Conservation (phyloP, 1,140 invertebrate genomes). For the Conus betulinus region DNA sequence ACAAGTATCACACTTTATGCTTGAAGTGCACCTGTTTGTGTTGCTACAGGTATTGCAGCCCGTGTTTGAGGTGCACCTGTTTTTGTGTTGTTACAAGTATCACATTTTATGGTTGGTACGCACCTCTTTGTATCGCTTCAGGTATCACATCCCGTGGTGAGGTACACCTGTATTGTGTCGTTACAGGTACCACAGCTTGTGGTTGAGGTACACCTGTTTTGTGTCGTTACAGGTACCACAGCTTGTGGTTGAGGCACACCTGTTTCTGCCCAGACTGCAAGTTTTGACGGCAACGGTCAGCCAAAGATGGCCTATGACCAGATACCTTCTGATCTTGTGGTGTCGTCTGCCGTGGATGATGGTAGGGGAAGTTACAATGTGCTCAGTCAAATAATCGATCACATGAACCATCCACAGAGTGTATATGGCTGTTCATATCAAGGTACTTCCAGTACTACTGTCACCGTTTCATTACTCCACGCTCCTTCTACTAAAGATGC, state of each 20-base stretch:
- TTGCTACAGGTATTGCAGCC: no score
- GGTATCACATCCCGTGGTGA: background rate
- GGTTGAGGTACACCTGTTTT: conserved; percentile 4
- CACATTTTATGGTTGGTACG: background rate
- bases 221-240: conserved; percentile 7
- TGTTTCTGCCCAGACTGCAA: conserved; percentile 20
- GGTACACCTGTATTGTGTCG: background rate
- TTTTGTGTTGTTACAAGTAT: background rate
- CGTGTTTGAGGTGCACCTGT: no score
- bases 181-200: conserved; percentile 1
- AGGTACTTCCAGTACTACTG: no score
- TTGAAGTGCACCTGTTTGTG: no score
- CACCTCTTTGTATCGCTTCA: background rate
- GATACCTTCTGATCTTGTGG: background rate
- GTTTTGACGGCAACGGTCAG: conserved; percentile 16
- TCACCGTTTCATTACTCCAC: no score
- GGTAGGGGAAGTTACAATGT: background rate
- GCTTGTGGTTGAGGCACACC: background rate
- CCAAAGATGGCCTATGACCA: conserved; percentile 6
- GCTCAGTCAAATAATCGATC: no score
- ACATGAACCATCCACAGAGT: no score
- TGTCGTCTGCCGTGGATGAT: background rate
- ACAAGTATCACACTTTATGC: no score
- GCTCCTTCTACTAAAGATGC: no score
- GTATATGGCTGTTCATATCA: no score